Percentiles rank a stretch among this genome's conserved stretches.
Conservation (phyloP, 2,113 vertebrate species). For the Camelus dromedarius region DNA sequence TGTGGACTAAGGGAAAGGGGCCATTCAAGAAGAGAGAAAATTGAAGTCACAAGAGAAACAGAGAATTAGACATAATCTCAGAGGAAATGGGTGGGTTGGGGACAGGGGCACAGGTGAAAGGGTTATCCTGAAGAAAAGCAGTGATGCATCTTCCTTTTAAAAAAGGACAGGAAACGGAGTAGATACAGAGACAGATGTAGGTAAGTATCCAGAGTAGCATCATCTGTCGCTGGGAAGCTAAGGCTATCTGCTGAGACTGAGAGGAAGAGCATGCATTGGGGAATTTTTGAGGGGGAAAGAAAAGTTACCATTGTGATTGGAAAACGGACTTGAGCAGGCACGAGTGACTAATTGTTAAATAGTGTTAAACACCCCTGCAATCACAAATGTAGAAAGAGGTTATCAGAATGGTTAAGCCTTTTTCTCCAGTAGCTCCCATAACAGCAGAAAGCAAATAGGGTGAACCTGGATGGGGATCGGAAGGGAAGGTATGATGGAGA, state of each 20-base stretch:
- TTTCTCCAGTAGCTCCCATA: neutral
- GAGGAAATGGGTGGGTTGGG: neutral
- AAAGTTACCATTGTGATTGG: neutral
- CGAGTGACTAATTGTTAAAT: neutral
- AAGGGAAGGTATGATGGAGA: neutral
- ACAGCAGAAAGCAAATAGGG: neutral
- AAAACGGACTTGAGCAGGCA: slow-evolving; percentile 3
- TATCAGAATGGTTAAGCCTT: neutral
- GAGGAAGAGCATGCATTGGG: neutral
- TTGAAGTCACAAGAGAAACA: neutral
- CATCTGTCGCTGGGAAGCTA: neutral
- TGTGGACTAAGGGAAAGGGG: neutral
- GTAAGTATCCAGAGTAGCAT: neutral
- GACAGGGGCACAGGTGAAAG: neutral
- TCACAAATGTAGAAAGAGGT: neutral
- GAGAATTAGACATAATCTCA: neutral
- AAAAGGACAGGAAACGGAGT: neutral
- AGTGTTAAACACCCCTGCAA: neutral
- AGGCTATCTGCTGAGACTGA: neutral
- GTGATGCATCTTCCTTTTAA: neutral
- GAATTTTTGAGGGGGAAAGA: neutral
- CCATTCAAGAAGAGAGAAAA: neutral
- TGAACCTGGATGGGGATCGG: neutral
- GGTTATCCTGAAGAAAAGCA: neutral
- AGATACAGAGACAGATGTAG: neutral